Base-by-base conservation (phyloP, 1,140 invertebrate species). In the Sitophilus oryzae region DNA sequence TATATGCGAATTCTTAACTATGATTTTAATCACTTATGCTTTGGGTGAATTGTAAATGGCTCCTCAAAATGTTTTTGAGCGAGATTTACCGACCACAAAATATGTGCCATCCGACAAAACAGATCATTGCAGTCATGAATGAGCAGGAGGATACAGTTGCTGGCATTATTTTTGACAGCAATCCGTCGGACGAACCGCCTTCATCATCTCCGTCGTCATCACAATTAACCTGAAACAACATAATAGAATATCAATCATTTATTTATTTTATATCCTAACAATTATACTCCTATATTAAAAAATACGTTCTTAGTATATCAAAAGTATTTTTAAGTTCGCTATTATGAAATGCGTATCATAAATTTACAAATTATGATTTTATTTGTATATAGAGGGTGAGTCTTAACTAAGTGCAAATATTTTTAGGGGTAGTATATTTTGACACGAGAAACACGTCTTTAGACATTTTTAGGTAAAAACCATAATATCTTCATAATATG, bases 121-220 rank as follows among this genome's bases (percentile, higher is more conserved):
- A 70, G 41, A 73, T 67, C 41, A 74, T 67, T 14, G 73, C 71
- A 18, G 71, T 74, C 70, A 70, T 72, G 15, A 74, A 51, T 2
- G 71, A 66, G 20, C 67, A 58, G 44, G 43, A 61, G 8, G 54
- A 61, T 10, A 70, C 57, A 15, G 66, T 59, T 10, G 58, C 59
- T 34, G 72, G 71, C 14, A 71, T 63, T 36, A 74, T 55, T 45
- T 70, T 68, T 9, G 69, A 67, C 14, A 71, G 62, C n/a, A 71
- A 44, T 23, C 65, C 60, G 10, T 63, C 59, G 35, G 60, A 51
- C 16, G 52, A 34, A 15, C 22, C 20, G 21, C n/a, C 4, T 21
- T 47, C 21, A 11, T 35, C 11, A 22, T 48, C 45, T 9, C 59
- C 41, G 10, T 48, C 30, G 34, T 51, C 47, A n/a, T 42, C 46